Evolutionary conservation across 1,140 invertebrate species (phyloP), one percentile per base, ranked within the genome.

Genomic region (Antheraea pernyi): DNA sequence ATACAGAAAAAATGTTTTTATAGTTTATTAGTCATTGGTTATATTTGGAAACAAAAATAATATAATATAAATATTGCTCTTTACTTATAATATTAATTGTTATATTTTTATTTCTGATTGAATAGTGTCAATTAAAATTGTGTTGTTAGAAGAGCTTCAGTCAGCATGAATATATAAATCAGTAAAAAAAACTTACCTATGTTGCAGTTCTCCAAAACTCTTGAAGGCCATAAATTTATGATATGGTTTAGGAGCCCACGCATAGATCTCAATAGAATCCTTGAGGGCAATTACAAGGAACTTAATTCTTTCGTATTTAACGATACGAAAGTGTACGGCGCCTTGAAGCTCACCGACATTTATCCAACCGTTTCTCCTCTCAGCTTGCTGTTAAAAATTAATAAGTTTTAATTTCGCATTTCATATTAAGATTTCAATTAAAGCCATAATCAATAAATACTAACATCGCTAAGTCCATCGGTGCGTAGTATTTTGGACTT

Each of bases 161-260:
- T n/a, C n/a, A n/a, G n/a, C n/a, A n/a, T n/a, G n/a, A n/a, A 30
- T 30, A 30, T 4, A 30, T 30, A 42, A 3, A 42, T 11, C 39
- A 42, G 8, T 42, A n/a, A 53, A 53, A 53, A 6, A 53, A 53
- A 19, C 67, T 68, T 80, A 94, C 94, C 93, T 91, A 80, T 95
- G 95, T 67, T 94, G 94, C 11, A 96, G 88, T 78, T 95, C 95
- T 61, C 94, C 95, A 79, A 96, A 96, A 76, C 94, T 95, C 84
- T 99, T 99, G 93, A 99, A 99, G 80, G 99, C 98, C 99, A 99
- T 99, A 91, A 99, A 99, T 94, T 99, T 99, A 93, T 99, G 98
- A 94, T 99, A 99, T 67, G 99, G 99, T 94, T 99, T 99, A 30
- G 99, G 99, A 63, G 99, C 99, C 99, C 99, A 99, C 9, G 99